phyloP scores from a whole-genome alignment of 2,888 invertebrate genomes.

The Hydrotaea diabolus region DNA sequence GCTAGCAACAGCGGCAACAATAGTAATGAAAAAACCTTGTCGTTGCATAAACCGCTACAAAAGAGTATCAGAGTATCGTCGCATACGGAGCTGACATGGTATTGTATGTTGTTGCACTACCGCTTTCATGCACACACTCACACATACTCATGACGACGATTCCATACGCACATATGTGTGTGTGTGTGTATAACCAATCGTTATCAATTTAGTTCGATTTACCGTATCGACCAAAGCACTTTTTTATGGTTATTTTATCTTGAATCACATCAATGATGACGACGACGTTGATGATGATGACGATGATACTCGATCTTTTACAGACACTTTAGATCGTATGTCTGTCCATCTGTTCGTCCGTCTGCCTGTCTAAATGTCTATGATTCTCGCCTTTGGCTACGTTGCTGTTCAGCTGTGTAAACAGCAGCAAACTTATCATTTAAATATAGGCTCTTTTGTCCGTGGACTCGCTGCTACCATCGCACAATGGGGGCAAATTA shows the following conservation, averaged over 20 bases:
- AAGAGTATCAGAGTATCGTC: slow-evolving; percentile 32
- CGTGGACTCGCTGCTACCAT: background rate
- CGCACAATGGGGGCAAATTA: background rate
- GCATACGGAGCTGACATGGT: slow-evolving; percentile 6
- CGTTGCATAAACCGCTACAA: slow-evolving; percentile 57
- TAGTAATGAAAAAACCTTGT: slow-evolving; percentile 45
- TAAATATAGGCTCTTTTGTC: background rate
- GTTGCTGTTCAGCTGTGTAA: slow-evolving; percentile 32
- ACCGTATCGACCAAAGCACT: slow-evolving; percentile 34
- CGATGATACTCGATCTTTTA: slow-evolving; percentile 21
- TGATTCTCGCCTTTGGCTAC: background rate
- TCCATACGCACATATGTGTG: background rate
- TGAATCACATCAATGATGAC: slow-evolving; percentile 27
- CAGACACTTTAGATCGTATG: background rate
- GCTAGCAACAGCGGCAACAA: background rate
- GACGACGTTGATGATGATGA: slow-evolving; percentile 29
- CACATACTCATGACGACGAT: background rate
- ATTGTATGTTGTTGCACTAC: slow-evolving; percentile 47
- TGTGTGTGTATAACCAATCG: background rate
- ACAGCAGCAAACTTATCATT: slow-evolving; percentile 2
- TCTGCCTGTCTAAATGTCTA: background rate
- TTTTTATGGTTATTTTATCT: slow-evolving; percentile 42
- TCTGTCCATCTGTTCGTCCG: background rate
- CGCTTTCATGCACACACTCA: slow-evolving; percentile 19
- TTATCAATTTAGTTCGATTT: slow-evolving; percentile 47